Evolutionary conservation across 2,888 invertebrate species (phyloP), one percentile per base, ranked within the genome.

Genomic region (Sthenelais limicola): DNA sequence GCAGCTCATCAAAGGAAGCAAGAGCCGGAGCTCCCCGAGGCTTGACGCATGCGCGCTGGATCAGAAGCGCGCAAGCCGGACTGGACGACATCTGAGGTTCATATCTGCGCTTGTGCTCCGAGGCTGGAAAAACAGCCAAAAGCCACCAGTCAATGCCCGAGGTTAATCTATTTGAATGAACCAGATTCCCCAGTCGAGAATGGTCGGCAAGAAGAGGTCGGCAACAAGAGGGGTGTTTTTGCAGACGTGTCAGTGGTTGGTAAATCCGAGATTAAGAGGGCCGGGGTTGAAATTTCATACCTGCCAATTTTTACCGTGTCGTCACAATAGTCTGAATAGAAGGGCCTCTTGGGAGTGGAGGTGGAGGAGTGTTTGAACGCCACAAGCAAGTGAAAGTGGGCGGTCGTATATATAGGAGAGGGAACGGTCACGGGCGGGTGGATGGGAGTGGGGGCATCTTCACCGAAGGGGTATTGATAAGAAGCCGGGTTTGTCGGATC

Each of bases 151-250:
- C 62, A 62, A 62, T 35, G 62, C 62, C 62, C 38, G 26, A 38
- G 43, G 62, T 62, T 62, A 62, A 62, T 62, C 62, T 62, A 43
- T 62, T 62, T 62, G 62, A 62, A 62, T 62, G 43, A 62, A 62
- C 62, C 62, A 62, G 43, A 43, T 38, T 43, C 38, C 62, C 62
- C 35, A 62, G 62, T 62, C 62, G 62, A 35, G 62, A 35, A n/a
- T 4, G 62, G 62, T n/a, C 38, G 21, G 5, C 62, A 15, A 15
- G 62, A 21, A 38, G 62, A 38, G 62, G 38, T 43, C n/a, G 24
- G 62, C 62, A 62, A 62, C 62, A 62, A 62, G 62, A 62, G 62
- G 7, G 38, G 62, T 62, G 62, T 62, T 62, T 62, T 62, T 38
- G 38, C 62, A 35, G 62, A 62, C 62, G 62, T 62, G 62, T 62